Base-by-base conservation (phyloP, 2,888 invertebrate genomes). In the Aspidiotus rigidus region DNA sequence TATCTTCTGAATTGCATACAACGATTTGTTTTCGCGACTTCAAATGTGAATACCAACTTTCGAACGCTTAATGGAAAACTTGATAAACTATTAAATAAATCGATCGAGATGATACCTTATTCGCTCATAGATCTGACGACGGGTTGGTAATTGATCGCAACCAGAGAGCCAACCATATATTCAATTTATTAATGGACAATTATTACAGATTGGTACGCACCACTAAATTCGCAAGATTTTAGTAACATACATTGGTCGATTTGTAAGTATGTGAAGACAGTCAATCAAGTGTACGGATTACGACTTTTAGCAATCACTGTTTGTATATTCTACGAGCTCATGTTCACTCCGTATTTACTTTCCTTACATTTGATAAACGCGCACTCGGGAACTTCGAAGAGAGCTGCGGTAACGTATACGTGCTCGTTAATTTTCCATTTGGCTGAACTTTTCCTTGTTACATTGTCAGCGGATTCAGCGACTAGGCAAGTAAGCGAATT, bases 291-390 rank as follows among this genome's bases (percentile, higher is more conserved):
- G 17, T 57, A 57, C 59, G 41, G 69, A 41, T n/a, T 69, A 56
- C 44, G 69, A 44, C 57, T 69, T 17, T 15, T 44, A 10, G 16
- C 49, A 1, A n/a, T 69, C 5, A 69, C 63, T 7, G 42, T 69
- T 55, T 62, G 62, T 39, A 63, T 63, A 13, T 69, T 62, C 49
- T 62, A 69, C 44, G 63, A 69, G 54, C 15, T 69, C 8, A 69
- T 69, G 69, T 69, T 69, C 49, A 69, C 63, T 16, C 69, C 69
- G 13, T 69, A 69, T 15, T 10, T 62, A 6, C 55, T 62, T 15
- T 54, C 63, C 2, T 56, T 69, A 15, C 41, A 69, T 63, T 63
- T 69, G 28, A 62, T 69, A 9, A 62, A 61, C 49, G 53, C 69
- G 7, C 54, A 62, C n/a, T 55, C 55, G 7, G 55, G 54, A 15